Evolutionary conservation across 2,888 invertebrate genomes (phyloP), one percentile per base, ranked within the genome.

Genomic region (Tupiocoris notatus): DNA sequence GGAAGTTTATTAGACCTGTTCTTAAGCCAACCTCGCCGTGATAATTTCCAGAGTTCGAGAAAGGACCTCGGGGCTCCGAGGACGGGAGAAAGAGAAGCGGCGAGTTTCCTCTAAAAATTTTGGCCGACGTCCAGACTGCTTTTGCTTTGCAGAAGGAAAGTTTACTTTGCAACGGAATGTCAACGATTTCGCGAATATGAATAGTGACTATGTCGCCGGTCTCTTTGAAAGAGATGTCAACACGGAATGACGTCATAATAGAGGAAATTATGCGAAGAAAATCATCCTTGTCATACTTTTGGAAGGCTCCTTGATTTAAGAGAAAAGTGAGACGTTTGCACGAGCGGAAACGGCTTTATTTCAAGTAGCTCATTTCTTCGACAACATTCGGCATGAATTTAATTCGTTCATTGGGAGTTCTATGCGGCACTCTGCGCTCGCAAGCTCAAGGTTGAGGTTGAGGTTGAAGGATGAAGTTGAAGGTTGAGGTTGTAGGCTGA

Each of bases 1-100:
- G 56, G 67, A 39, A 64, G 73, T 77, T 77, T 77, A 77, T 77
- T 77, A 77, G 68, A 62, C 66, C 64, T 74, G 77, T 77, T 73
- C 77, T 73, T 71, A 66, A 63, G 71, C 66, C 61, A 61, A 62
- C 77, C 67, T 58, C 22, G 57, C 75, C 20, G 76, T 68, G 66
- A 75, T 75, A 66, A 75, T 75, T 75, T 75, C 66, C 39, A 58
- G 75, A 58, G 65, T 75, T 59, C 59, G 7, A 22, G 63, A 63
- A 39, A 39, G 39, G 39, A 39, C 39, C 39, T 39, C 12, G 6
- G 21, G 22, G 22, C n/a, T n/a, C n/a, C 18, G 63, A 63, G 59
- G 18, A 59, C n/a, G 17, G n/a, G 59, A 20, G 20, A 63, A 63
- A 63, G 22, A 3, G 71, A 25, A 23, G 73, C 1, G 7, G 73